phyloP scores from a whole-genome alignment of 2,888 invertebrate species.

The Achlya flavicornis region DNA sequence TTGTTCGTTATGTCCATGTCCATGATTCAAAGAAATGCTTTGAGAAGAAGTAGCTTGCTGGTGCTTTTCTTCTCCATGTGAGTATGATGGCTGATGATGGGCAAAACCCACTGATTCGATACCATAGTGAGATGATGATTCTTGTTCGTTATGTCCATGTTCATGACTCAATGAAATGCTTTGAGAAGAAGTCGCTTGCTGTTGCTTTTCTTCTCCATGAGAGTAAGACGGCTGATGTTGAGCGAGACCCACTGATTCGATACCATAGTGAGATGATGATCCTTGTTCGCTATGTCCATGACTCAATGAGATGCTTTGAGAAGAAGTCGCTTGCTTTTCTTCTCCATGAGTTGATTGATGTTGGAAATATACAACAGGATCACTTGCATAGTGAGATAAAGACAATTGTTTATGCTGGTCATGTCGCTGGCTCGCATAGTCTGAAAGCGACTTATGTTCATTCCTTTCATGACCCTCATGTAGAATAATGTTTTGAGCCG shows the following conservation, averaged over 20 bases:
- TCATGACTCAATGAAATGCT: conserved; percentile 27
- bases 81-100: not conserved
- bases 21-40: conserved; percentile 21
- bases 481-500: conserved; percentile 20
- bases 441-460: conserved; percentile 12
- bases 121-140: not conserved
- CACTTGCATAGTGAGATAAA: conserved; percentile 15
- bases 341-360: conserved; percentile 24
- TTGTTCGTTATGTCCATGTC: conserved; percentile 29
- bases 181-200: conserved; percentile 44
- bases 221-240: conserved; percentile 2
- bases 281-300: conserved; percentile 28
- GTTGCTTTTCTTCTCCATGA: conserved; percentile 40
- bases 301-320: conserved; percentile 17
- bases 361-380: conserved; percentile 24
- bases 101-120: not conserved
- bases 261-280: conserved; percentile 1
- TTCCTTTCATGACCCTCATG: conserved; percentile 19
- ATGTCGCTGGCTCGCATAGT: conserved; percentile 10
- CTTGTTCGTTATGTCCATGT: not conserved
- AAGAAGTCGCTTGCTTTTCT: conserved; percentile 12
- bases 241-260: not conserved
- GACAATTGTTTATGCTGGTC: not conserved
- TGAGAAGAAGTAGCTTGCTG: conserved; percentile 16
- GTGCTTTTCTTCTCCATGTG: conserved; percentile 6